Evolutionary conservation across 2,888 invertebrate genomes (phyloP).

Genomic region (Agrilus cyanescens): DNA sequence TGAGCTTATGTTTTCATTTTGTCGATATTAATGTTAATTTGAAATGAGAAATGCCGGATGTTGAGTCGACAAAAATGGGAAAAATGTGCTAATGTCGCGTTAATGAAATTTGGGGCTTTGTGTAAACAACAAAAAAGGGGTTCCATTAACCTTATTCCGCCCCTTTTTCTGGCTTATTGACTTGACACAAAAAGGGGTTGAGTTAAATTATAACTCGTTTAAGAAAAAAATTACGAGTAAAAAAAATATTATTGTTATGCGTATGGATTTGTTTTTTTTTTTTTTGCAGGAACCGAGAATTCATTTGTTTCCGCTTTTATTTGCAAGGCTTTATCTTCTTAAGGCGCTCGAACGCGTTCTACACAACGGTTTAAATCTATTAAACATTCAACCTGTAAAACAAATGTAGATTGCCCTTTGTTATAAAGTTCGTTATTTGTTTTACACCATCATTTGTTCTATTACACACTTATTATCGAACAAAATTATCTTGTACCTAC

Average conservation of each 20-base stretch:
- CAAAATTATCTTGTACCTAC: no score
- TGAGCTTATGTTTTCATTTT: no score
- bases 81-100: no score
- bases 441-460: background rate
- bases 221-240: no score
- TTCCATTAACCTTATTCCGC: no score
- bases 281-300: slow-evolving; percentile 52
- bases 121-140: background rate
- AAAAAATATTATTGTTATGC: background rate
- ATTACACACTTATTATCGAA: no score
- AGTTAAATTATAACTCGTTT: no score
- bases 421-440: background rate
- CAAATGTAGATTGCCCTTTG: slow-evolving; percentile 47
- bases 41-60: no score
- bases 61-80: no score
- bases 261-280: background rate
- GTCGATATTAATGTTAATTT: no score
- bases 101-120: background rate
- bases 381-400: slow-evolving; percentile 55
- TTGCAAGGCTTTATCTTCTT: slow-evolving; percentile 58
- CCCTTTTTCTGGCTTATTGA: no score
- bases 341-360: slow-evolving; percentile 51
- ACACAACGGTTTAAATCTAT: slow-evolving; percentile 47
- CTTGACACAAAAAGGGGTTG: background rate
- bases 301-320: slow-evolving; percentile 54